Evolutionary conservation across 2,888 invertebrate species (phyloP).

Genomic region (Atherix ibis): DNA sequence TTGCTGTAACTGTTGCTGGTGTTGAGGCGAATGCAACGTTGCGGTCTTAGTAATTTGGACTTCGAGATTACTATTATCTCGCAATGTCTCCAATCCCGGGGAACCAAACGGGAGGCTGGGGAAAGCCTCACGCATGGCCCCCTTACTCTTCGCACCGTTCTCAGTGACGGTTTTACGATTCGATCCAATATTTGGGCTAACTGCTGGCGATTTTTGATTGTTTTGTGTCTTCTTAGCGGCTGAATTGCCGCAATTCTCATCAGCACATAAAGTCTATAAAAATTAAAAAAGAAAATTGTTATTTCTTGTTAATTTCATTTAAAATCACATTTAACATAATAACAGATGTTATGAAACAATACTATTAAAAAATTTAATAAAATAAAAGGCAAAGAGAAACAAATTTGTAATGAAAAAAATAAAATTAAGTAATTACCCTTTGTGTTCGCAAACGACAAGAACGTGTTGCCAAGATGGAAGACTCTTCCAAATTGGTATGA

Average conservation of each 20-base stretch:
- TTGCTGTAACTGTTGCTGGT: conserved; percentile 8
- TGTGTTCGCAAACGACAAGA: no score
- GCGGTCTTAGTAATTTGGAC: conserved; percentile 7
- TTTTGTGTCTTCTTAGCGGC: conserved; percentile 8
- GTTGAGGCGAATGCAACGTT: conserved; percentile 7
- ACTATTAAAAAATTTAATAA: no score
- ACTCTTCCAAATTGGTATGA: no score
- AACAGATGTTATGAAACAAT: no score
- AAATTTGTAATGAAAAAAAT: no score
- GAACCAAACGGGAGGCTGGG: conserved; percentile 17
- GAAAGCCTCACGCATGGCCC: conserved; percentile 18
- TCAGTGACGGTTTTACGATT: conserved; percentile 11
- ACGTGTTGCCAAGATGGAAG: no score
- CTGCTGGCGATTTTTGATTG: conserved; percentile 9
- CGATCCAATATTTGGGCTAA: conserved; percentile 11
- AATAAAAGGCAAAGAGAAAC: no score
- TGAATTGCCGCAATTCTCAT: conserved; percentile 14
- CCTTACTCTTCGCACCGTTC: conserved; percentile 13
- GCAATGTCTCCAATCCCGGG: conserved; percentile 12
- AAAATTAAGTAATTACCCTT: no score
- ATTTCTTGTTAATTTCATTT: no score
- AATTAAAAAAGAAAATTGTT: conserved; percentile 6
- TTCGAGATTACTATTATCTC: conserved; percentile 12
- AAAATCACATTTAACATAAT: no score
- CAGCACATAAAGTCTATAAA: conserved; percentile 13